Percentiles rank a stretch among this genome's conserved stretches.
These are phyloP conservation scores for Crypturellus tataupa DNA, from an alignment of 2,797 vertebrate genomes.

Conservation along the genomic window DNA sequence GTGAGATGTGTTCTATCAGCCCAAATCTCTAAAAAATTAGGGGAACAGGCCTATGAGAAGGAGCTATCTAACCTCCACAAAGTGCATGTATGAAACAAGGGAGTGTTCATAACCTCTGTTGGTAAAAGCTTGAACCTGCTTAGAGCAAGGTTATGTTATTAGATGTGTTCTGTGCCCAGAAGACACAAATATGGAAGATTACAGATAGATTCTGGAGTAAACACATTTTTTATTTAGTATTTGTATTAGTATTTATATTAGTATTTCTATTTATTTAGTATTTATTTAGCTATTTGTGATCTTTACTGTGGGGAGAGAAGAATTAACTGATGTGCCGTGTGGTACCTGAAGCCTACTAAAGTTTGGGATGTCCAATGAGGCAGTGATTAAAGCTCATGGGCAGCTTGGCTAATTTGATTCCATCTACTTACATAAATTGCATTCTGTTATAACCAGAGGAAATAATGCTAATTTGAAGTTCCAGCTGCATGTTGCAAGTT, in stretches of 20 bases:
- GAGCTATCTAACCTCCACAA: not conserved
- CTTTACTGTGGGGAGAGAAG: not conserved
- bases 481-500: not conserved
- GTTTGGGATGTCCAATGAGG: not conserved
- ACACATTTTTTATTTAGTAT: not conserved
- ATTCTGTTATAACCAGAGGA: not conserved
- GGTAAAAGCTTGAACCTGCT: not conserved
- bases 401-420: not conserved
- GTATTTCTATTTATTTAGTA: not conserved
- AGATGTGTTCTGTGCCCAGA: not conserved
- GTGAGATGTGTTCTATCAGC: not conserved
- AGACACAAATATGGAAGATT: not conserved
- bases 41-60: not conserved
- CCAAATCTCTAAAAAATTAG: not conserved
- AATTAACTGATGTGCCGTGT: not conserved
- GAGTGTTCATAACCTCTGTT: fast-evolving
- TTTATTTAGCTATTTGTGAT: not conserved
- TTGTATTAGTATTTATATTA: too few relatives aligned
- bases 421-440: not conserved
- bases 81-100: not conserved
- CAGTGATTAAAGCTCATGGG: not conserved
- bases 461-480: not conserved
- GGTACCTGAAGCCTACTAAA: not conserved
- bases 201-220: not conserved
- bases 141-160: not conserved